These are phyloP conservation scores for Lagodon rhomboides DNA, from an alignment of 2,797 vertebrate genomes.

Conservation along the genomic window DNA sequence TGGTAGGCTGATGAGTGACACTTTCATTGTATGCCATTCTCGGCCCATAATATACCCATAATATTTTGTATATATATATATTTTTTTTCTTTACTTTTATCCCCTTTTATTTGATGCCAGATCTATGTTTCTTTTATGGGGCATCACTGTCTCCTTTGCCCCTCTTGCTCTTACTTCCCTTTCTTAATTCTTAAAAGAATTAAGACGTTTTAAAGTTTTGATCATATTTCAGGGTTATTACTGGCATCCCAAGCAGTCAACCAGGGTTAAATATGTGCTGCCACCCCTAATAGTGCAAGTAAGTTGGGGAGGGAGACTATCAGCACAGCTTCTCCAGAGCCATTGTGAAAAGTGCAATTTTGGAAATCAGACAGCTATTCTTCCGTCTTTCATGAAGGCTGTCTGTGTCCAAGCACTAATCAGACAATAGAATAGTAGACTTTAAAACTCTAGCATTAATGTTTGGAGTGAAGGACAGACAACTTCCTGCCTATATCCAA, in stretches of 20 bases:
- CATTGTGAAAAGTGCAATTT: not conserved
- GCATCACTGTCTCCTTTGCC: not conserved
- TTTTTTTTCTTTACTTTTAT: no score
- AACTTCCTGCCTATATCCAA: no score
- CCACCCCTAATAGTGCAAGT: not conserved
- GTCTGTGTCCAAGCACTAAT: slow-evolving; percentile 17
- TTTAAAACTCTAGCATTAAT: no score
- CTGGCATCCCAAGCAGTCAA: slow-evolving; percentile 2
- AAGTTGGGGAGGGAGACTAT: not conserved
- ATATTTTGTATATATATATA: no score
- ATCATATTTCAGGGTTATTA: slow-evolving; percentile 22
- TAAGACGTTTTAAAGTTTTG: slow-evolving; percentile 8
- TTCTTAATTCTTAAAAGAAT: not conserved
- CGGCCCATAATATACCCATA: no score
- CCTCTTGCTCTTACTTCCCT: not conserved
- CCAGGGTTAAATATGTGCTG: slow-evolving; percentile 22
- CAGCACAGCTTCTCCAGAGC: not conserved
- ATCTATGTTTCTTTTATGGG: slow-evolving; percentile 31
- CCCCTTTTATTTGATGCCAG: not conserved
- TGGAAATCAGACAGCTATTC: slow-evolving; percentile 7
- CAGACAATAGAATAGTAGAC: not conserved
- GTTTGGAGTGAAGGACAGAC: no score
- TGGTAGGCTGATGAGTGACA: no score
- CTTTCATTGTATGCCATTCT: no score
- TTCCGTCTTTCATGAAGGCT: slow-evolving; percentile 4